Conservation (phyloP, 1,140 invertebrate species). For the Amyelois transitella region DNA sequence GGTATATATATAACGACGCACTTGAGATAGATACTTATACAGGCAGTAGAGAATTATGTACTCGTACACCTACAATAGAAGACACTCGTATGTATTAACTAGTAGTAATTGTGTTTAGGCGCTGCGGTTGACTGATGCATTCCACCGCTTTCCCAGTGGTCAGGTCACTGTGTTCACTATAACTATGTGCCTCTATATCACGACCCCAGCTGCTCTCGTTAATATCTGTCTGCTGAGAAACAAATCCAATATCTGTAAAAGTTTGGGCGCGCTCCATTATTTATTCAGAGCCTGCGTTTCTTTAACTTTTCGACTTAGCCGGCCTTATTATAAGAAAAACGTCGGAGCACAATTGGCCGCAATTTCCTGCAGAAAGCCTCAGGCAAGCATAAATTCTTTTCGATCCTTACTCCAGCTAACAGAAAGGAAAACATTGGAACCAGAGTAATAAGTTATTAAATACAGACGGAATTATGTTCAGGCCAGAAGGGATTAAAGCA, state of each 20-base stretch:
- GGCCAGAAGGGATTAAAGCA: background rate
- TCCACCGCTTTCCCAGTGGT: background rate
- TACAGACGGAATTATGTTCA: background rate
- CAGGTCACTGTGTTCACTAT: background rate
- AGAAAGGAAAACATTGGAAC: slow-evolving; percentile 1
- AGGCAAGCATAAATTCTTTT: background rate
- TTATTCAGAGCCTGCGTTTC: slow-evolving; percentile 44
- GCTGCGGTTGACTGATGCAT: background rate
- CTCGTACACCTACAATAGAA: too few relatives aligned
- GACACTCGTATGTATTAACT: background rate
- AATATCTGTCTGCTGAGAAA: slow-evolving; percentile 37
- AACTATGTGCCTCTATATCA: slow-evolving; percentile 1
- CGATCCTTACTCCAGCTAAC: background rate
- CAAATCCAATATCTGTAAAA: slow-evolving; percentile 48
- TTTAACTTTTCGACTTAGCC: slow-evolving; percentile 33
- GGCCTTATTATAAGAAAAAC: slow-evolving; percentile 28
- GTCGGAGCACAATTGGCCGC: slow-evolving; percentile 21
- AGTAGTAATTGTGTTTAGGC: background rate
- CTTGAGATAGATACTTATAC: too few relatives aligned
- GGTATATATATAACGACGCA: too few relatives aligned
- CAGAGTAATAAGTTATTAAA: slow-evolving; percentile 2
- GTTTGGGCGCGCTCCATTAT: slow-evolving; percentile 38
- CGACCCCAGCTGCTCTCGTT: slow-evolving; percentile 31
- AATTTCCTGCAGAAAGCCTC: slow-evolving; percentile 16
- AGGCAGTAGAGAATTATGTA: too few relatives aligned